These are phyloP conservation scores for Troides oblongomaculatus DNA, from an alignment of 2,888 invertebrate genomes.

Conservation along the genomic window DNA sequence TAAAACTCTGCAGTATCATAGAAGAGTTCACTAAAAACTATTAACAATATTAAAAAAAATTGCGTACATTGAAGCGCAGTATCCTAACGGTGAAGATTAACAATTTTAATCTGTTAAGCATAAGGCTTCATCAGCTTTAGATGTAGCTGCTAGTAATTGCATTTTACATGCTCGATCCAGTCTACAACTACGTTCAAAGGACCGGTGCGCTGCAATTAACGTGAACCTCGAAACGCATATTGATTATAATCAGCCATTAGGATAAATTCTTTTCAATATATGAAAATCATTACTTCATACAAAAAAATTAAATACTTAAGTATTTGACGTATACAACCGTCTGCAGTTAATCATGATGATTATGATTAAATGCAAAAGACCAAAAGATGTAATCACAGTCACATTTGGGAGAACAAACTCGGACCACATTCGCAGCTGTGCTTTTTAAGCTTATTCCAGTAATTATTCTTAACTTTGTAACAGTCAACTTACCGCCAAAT, in stretches of 20 bases:
- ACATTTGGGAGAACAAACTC: no score
- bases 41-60: not conserved
- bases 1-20: not conserved
- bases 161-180: constrained; percentile 26
- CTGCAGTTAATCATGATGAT: no score
- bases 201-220: constrained; percentile 24
- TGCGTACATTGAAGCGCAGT: not conserved
- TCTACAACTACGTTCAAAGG: constrained; percentile 24
- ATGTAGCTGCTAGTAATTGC: constrained; percentile 19
- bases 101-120: constrained; percentile 22
- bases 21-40: no score
- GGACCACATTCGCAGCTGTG: no score
- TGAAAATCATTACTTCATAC: no score
- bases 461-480: no score
- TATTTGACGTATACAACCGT: no score
- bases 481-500: no score
- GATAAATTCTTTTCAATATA: constrained; percentile 1
- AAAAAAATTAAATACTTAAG: no score
- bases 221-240: constrained; percentile 22
- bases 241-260: constrained; percentile 13
- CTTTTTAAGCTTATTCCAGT: no score
- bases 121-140: constrained; percentile 19
- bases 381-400: no score
- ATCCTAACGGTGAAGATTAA: not conserved
- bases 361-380: no score